Evolutionary conservation across 2,888 invertebrate species (phyloP).

Genomic region (Microchrysa polita): DNA sequence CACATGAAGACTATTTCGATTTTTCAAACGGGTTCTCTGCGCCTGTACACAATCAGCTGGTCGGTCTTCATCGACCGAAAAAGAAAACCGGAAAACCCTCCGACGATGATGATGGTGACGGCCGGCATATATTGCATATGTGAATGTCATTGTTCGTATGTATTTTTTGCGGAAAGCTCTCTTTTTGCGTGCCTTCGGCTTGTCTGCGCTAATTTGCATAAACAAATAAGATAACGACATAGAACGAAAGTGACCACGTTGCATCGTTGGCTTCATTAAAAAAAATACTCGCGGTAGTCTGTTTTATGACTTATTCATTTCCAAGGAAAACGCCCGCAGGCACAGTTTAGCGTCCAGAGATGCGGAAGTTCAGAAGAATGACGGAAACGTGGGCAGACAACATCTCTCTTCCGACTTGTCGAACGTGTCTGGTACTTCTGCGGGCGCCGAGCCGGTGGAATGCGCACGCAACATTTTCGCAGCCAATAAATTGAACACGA

Average conservation of each 20-base stretch:
- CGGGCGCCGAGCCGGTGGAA: no score
- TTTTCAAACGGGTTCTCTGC: conserved; percentile 21
- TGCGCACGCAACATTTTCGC: conserved; percentile 25
- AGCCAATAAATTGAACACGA: no score
- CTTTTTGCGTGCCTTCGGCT: not conserved
- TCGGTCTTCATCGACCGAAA: conserved; percentile 18
- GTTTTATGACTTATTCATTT: not conserved
- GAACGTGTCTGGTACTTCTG: not conserved
- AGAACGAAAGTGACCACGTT: conserved; percentile 1
- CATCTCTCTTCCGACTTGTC: not conserved
- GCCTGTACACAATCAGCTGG: conserved; percentile 38
- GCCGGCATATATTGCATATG: not conserved
- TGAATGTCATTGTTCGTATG: no score
- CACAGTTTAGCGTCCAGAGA: not conserved
- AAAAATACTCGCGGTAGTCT: not conserved
- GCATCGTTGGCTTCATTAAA: conserved; percentile 6
- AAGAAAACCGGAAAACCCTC: conserved; percentile 36
- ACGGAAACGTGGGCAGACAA: conserved; percentile 13
- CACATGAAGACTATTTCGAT: conserved; percentile 12
- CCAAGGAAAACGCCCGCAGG: not conserved
- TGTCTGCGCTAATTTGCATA: conserved; percentile 3
- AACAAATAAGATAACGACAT: conserved; percentile 3
- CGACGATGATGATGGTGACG: not conserved
- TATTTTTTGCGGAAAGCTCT: conserved; percentile 5
- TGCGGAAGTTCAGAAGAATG: conserved; percentile 14